phyloP scores from a whole-genome alignment of 2,888 invertebrate species.

The Drosophila multiciliata region DNA sequence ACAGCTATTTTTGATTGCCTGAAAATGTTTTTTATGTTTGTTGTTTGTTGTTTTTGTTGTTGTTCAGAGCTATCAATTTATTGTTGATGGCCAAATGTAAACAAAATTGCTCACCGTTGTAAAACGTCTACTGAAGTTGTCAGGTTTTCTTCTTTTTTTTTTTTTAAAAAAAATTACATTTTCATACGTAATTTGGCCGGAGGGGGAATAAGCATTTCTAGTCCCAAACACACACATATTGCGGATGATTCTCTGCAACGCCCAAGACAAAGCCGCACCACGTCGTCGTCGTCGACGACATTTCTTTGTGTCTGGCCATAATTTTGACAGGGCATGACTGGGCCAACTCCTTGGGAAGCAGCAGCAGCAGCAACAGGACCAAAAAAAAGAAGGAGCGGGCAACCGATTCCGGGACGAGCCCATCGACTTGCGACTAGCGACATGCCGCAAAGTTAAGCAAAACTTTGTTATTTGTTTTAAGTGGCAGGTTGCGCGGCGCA shows the following conservation, averaged over 20 bases:
- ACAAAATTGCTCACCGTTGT: conserved; percentile 30
- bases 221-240: conserved; percentile 24
- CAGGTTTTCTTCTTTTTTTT: conserved; percentile 43
- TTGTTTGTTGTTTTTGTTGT: conserved; percentile 9
- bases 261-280: conserved; percentile 73
- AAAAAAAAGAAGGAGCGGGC: not conserved
- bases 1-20: conserved; percentile 33
- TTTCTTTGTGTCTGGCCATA: conserved; percentile 80
- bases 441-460: conserved; percentile 78
- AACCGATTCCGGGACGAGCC: conserved; percentile 22
- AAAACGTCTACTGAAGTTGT: conserved; percentile 53
- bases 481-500: conserved; percentile 75
- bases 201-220: conserved; percentile 20
- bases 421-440: conserved; percentile 35
- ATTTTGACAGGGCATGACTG: conserved; percentile 64
- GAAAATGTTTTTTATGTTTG: conserved; percentile 29
- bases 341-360: conserved; percentile 41
- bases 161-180: conserved; percentile 78
- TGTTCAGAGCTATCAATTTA: conserved; percentile 49
- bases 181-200: conserved; percentile 78
- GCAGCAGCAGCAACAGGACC: conserved; percentile 13
- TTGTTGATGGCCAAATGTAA: conserved; percentile 49
- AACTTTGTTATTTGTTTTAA: conserved; percentile 83
- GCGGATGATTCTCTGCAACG: conserved; percentile 73
- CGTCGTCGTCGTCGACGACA: conserved; percentile 52